These are phyloP conservation scores for Volucella inanis DNA, from an alignment of 2,888 invertebrate species.

Conservation along the genomic window DNA sequence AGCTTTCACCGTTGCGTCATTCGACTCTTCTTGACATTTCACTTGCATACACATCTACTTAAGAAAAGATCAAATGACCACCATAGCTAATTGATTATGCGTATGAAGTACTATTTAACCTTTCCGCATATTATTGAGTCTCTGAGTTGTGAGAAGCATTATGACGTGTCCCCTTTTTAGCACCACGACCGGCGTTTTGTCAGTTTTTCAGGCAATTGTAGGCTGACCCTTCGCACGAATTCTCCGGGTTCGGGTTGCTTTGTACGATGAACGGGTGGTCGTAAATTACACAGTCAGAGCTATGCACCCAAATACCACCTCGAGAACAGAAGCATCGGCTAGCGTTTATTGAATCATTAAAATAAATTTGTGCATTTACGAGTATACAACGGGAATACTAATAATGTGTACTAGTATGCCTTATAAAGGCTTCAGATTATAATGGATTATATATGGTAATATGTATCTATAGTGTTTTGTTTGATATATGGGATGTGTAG, in stretches of 20 bases:
- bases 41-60: constrained; percentile 26
- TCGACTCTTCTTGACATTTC: constrained; percentile 49
- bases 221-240: constrained; percentile 34
- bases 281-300: constrained; percentile 43
- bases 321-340: constrained; percentile 40
- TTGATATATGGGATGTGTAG: constrained; percentile 40
- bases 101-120: constrained; percentile 34
- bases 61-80: constrained; percentile 61
- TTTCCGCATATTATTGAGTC: constrained; percentile 42
- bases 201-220: constrained; percentile 13
- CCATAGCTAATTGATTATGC: constrained; percentile 59
- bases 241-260: constrained; percentile 46
- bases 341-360: constrained; percentile 62
- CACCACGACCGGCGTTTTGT: neutral
- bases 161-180: constrained; percentile 16
- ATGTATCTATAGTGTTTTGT: constrained; percentile 48
- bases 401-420: constrained; percentile 6
- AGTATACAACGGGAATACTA: constrained; percentile 42
- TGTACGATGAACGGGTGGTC: constrained; percentile 45
- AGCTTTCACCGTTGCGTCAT: constrained; percentile 2
- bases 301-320: constrained; percentile 39
- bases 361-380: constrained; percentile 46
- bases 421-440: constrained; percentile 30
- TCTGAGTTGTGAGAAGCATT: constrained; percentile 17
- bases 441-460: constrained; percentile 52